These are phyloP conservation scores for Limanda limanda DNA, from an alignment of 2,113 vertebrate species.

Conservation along the genomic window DNA sequence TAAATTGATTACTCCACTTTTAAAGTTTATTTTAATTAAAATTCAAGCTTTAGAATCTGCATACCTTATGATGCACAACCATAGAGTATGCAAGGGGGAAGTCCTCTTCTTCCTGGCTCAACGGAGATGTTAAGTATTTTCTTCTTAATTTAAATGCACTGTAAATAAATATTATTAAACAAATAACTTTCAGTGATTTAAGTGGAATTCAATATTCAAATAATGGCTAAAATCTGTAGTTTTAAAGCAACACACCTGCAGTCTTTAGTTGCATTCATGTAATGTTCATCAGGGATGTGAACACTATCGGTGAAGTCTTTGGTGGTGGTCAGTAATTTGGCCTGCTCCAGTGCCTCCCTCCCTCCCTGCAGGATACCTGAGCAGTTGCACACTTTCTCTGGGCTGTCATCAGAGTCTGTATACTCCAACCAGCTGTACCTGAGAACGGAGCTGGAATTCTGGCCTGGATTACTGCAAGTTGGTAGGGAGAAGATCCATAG, in stretches of 20 bases:
- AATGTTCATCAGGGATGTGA: constrained; percentile 79
- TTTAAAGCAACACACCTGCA: constrained; percentile 70
- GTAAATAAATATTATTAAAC: neutral
- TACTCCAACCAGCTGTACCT: no score
- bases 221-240: neutral
- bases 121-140: constrained; percentile 86
- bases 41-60: neutral
- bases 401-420: constrained; percentile 30
- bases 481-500: no score
- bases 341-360: constrained; percentile 80
- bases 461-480: no score
- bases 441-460: no score
- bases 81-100: constrained; percentile 93
- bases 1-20: neutral
- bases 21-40: neutral
- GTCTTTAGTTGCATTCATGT: constrained; percentile 84
- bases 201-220: neutral
- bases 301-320: constrained; percentile 76
- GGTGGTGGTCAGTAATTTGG: constrained; percentile 81
- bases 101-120: constrained; percentile 87
- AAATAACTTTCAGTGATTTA: neutral
- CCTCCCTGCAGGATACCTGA: constrained; percentile 85
- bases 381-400: constrained; percentile 82
- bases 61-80: constrained; percentile 89
- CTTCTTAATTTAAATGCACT: constrained; percentile 82